Percentiles rank a stretch among this genome's conserved stretches.
Evolutionary conservation across 2,113 vertebrate genomes (phyloP).

Genomic region (Seriola dumerili): DNA sequence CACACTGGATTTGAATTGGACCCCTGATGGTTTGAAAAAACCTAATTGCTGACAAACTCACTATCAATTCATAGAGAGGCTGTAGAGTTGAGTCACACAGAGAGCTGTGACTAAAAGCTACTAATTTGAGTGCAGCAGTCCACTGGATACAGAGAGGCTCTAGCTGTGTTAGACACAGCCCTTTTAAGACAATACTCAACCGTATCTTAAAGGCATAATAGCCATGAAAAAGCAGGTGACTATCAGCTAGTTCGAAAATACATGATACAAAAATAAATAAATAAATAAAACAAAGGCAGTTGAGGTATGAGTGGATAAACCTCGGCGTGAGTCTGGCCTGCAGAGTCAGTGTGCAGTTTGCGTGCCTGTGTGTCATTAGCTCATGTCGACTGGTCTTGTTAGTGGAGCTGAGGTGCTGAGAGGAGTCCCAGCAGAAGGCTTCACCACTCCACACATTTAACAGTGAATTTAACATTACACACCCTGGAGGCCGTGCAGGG

Average conservation of each 20-base stretch:
- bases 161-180: slow-evolving; percentile 31
- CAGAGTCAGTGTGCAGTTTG: background rate
- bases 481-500: slow-evolving; percentile 37
- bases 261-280: background rate
- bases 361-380: slow-evolving; percentile 38
- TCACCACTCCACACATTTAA: slow-evolving; percentile 52
- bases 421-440: slow-evolving; percentile 45
- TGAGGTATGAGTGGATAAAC: slow-evolving; percentile 21
- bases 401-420: slow-evolving; percentile 29
- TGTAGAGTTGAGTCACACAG: slow-evolving; percentile 67
- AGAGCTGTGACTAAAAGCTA: slow-evolving; percentile 76
- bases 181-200: slow-evolving; percentile 42
- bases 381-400: slow-evolving; percentile 26
- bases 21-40: background rate
- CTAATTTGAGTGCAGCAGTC: slow-evolving; percentile 71
- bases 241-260: slow-evolving; percentile 32
- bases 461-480: slow-evolving; percentile 61
- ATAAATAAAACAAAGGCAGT: too few species aligned
- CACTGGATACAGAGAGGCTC: slow-evolving; percentile 32
- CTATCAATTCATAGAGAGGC: slow-evolving; percentile 51
- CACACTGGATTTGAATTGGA: background rate
- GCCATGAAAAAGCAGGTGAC: slow-evolving; percentile 35
- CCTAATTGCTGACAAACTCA: slow-evolving; percentile 10
- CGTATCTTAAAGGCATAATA: slow-evolving; percentile 25
- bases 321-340: slow-evolving; percentile 7